These are phyloP conservation scores for Zosterops lateralis DNA, from an alignment of 2,113 vertebrate species.

Conservation along the genomic window DNA sequence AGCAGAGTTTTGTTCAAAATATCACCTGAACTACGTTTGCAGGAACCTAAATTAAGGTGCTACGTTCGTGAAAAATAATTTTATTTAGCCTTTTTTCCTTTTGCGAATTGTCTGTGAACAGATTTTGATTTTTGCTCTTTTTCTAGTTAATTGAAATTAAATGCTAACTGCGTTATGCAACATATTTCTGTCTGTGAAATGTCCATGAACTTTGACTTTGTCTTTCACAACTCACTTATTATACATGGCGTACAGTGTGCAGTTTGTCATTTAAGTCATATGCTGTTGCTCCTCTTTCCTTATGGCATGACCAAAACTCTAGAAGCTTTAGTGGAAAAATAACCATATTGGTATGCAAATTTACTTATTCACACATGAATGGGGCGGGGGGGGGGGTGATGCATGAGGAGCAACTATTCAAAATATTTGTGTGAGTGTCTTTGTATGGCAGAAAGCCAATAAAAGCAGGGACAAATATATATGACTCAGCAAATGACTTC, in stretches of 20 bases:
- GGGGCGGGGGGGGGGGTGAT: not conserved
- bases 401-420: slow-evolving; percentile 58
- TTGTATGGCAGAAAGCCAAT: slow-evolving; percentile 48
- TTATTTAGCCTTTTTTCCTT: slow-evolving; percentile 24
- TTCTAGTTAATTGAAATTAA: slow-evolving; percentile 65
- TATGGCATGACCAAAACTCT: slow-evolving; percentile 70
- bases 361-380: slow-evolving; percentile 65
- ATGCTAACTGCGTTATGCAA: slow-evolving; percentile 56
- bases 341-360: slow-evolving; percentile 70
- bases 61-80: not conserved
- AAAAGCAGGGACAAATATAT: slow-evolving; percentile 58
- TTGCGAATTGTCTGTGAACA: slow-evolving; percentile 62
- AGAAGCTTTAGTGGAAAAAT: slow-evolving; percentile 67
- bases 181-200: slow-evolving; percentile 68
- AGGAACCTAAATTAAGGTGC: slow-evolving; percentile 1
- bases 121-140: slow-evolving; percentile 70
- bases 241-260: slow-evolving; percentile 59
- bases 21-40: not conserved
- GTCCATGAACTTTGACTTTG: slow-evolving; percentile 65
- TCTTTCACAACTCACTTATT: slow-evolving; percentile 68
- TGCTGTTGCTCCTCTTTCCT: slow-evolving; percentile 70
- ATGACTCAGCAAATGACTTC: slow-evolving; percentile 58
- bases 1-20: not conserved
- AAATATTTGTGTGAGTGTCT: slow-evolving; percentile 63
- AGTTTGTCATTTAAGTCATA: slow-evolving; percentile 69